These are phyloP conservation scores for Ammodytes marinus DNA, from an alignment of 2,113 vertebrate genomes.

Conservation along the genomic window DNA sequence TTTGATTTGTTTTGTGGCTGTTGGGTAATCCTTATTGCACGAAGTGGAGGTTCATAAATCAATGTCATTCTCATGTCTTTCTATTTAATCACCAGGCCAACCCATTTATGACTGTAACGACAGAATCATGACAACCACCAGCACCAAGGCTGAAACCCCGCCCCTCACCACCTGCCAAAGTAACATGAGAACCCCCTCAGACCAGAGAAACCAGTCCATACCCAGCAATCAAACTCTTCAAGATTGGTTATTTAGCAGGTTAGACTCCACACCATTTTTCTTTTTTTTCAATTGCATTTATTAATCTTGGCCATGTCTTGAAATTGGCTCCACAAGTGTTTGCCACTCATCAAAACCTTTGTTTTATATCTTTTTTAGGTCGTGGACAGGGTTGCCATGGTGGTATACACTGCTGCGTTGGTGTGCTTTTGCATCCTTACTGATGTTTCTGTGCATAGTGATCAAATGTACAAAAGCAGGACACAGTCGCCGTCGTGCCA, in stretches of 20 bases:
- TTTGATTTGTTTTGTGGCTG: neutral
- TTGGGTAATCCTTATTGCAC: constrained; percentile 11
- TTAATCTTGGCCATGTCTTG: neutral
- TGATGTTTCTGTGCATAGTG: constrained; percentile 51
- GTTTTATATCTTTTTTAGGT: constrained; percentile 60
- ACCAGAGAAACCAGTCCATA: neutral
- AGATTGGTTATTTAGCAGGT: constrained; percentile 37
- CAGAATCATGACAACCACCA: constrained; percentile 53
- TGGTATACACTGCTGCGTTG: constrained; percentile 77
- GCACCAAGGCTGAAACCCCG: constrained; percentile 23
- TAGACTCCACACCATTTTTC: neutral
- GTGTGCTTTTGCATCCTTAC: constrained; percentile 52
- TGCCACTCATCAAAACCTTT: neutral
- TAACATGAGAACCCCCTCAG: neutral
- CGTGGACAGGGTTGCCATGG: constrained; percentile 43
- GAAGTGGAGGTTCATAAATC: neutral
- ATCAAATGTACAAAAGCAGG: constrained; percentile 19
- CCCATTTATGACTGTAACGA: constrained; percentile 64
- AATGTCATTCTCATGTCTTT: neutral
- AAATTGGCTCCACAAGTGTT: neutral
- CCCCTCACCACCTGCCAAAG: constrained; percentile 27
- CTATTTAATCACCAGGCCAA: constrained; percentile 57
- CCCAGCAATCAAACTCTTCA: constrained; percentile 43
- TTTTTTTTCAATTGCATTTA: neutral
- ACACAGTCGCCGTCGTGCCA: neutral